A percentile compares a stretch with the other conserved stretches of the same genome.
Conservation (phyloP, 2,888 invertebrate genomes). For the Atrina japonica region DNA sequence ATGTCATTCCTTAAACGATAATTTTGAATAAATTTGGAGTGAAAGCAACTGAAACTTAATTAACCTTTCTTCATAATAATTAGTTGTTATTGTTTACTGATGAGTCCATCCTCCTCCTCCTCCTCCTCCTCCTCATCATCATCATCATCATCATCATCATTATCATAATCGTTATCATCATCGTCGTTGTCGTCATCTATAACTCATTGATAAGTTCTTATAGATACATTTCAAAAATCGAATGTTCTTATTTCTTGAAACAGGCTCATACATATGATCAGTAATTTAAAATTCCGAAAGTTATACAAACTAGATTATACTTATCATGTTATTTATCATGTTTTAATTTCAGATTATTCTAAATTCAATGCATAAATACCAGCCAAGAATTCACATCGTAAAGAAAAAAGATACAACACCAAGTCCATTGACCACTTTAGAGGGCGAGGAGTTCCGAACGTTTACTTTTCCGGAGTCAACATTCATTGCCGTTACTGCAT, state of each 20-base stretch:
- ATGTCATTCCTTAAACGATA: neutral
- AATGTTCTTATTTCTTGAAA: neutral
- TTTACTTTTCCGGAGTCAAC: slow-evolving; percentile 99
- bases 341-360: slow-evolving; percentile 91
- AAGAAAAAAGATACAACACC: slow-evolving; percentile 88
- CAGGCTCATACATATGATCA: neutral
- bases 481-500: slow-evolving; percentile 99
- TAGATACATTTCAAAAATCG: neutral
- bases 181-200: too few relatives aligned
- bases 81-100: too few relatives aligned
- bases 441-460: slow-evolving; percentile 95
- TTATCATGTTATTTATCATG: too few relatives aligned
- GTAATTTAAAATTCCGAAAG: neutral
- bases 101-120: too few relatives aligned
- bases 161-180: too few relatives aligned
- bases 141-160: too few relatives aligned
- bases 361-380: slow-evolving; percentile 99
- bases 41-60: neutral
- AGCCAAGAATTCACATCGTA: slow-evolving; percentile 97
- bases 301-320: neutral
- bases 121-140: too few relatives aligned
- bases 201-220: too few relatives aligned
- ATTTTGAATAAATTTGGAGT: neutral
- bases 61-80: too few relatives aligned
- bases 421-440: slow-evolving; percentile 86